Base-by-base conservation (phyloP, 2,797 vertebrate genomes). In the Meda fulgida region DNA sequence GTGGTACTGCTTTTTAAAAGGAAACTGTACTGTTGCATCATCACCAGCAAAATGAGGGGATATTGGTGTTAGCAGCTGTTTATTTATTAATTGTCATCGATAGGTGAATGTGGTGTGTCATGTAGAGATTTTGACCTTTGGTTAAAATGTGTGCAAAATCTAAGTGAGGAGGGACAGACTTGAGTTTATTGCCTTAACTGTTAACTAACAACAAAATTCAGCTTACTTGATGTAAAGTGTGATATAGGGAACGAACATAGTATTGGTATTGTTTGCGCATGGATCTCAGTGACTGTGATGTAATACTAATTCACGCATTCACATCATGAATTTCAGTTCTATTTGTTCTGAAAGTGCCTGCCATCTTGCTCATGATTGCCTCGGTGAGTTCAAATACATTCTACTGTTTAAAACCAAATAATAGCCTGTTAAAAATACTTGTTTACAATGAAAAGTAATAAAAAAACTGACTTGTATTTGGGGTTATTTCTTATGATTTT, bases 281-380 rank as follows among this genome's bases (percentile, higher is more conserved):
- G 81, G 89, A 78, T 88, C 90, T 89, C 88, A 79, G 58, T 79
- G 46, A 87, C 36, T 65, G 43, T 66, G 80, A 23, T 84, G 63
- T 84, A 78, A 71, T 48, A 18, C 38, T 75, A 67, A 80, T 78
- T 85, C 76, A 65, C 9, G 48, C 53, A 58, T 71, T 66, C 34
- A 84, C 60, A 78, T 80, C 67, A 46, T 55, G n/a, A 11, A 76
- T 31, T 48, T 40, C 36, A 77, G 51, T 73, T 31, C 10, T 63
- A 7, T 58, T 60, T 71, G 38, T 72, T 69, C 90, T 91, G 53
- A 81, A 95, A 94, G 94, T 95, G 94, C 94, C 94, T 95, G 91
- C 91, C 86, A 91, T 90, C 85, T 89, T 89, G 80, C 78, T 86
- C 86, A 77, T 83, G 55, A 80, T 85, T 79, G 90, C 85, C 89